Evolutionary conservation across 1,140 invertebrate species (phyloP).

Genomic region (Gerris buenoi): DNA sequence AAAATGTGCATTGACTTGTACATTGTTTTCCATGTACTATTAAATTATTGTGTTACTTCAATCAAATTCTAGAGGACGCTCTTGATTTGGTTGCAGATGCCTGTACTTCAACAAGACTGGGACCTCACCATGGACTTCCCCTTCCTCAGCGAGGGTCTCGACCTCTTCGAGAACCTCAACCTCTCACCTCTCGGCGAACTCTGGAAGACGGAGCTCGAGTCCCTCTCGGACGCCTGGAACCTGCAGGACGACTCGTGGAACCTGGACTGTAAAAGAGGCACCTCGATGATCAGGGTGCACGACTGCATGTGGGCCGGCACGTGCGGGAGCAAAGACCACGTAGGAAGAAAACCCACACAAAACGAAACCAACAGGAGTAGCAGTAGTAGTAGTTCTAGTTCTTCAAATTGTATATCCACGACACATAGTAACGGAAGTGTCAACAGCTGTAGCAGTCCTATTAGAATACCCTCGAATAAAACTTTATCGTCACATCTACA

Average conservation of each 20-base stretch:
- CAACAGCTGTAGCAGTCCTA: not conserved
- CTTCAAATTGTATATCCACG: not conserved
- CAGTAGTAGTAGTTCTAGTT: not conserved
- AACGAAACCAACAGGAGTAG: not conserved
- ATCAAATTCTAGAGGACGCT: no score
- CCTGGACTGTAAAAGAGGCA: constrained; percentile 14
- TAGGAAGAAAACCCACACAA: not conserved
- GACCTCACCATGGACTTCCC: not conserved
- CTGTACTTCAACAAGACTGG: not conserved
- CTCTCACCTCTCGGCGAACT: not conserved
- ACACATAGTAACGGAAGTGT: not conserved
- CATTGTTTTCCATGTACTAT: no score
- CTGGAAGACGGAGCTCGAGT: not conserved
- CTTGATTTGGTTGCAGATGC: not conserved
- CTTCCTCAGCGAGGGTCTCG: not conserved
- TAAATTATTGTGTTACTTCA: no score
- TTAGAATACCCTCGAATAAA: not conserved
- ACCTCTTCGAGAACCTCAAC: not conserved
- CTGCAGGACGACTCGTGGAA: not conserved
- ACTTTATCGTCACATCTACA: not conserved
- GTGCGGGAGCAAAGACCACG: constrained; percentile 37
- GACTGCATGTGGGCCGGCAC: constrained; percentile 53
- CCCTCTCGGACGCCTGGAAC: not conserved
- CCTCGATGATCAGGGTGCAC: constrained; percentile 35
- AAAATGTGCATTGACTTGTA: no score